Percentiles rank a stretch among this genome's conserved stretches.
phyloP scores from a whole-genome alignment of 1,140 invertebrate species.

The Caenorhabditis brenneri region DNA sequence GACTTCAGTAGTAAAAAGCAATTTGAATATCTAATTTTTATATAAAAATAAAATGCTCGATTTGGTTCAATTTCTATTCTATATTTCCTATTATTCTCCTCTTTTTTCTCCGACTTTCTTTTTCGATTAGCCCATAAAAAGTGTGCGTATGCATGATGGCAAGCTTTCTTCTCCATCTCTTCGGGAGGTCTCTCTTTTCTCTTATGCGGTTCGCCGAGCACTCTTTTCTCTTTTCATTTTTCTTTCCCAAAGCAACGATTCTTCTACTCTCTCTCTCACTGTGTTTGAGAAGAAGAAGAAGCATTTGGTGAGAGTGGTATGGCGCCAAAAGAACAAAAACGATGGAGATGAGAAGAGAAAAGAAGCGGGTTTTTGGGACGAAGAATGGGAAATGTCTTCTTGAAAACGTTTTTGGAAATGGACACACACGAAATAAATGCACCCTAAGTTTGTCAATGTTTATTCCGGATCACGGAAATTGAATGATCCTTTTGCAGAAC shows the following conservation, averaged over 20 bases:
- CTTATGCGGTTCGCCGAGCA: conserved; percentile 28
- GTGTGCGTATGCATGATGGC: conserved; percentile 9
- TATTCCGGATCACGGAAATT: neutral
- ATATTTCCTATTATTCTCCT: neutral
- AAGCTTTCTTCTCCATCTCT: neutral
- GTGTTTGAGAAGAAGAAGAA: neutral
- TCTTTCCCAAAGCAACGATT: neutral
- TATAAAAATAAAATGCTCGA: neutral
- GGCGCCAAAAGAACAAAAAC: conserved; percentile 34
- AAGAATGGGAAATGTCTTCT: conserved; percentile 1
- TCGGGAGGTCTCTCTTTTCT: conserved; percentile 29
- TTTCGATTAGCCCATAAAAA: conserved; percentile 43
- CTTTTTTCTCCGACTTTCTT: neutral
- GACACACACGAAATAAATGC: neutral
- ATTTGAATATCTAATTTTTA: too few relatives aligned
- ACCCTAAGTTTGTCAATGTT: neutral
- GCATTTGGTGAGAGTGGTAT: conserved; percentile 36
- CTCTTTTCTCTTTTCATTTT: neutral
- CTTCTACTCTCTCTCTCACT: neutral
- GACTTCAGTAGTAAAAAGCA: too few relatives aligned
- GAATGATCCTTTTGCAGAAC: too few relatives aligned
- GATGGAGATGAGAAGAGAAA: neutral
- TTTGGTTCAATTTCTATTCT: neutral
- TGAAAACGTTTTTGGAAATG: conserved; percentile 28
- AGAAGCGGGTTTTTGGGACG: neutral